Conservation (phyloP, 2,113 vertebrate species). For the Neogobius melanostomus region DNA sequence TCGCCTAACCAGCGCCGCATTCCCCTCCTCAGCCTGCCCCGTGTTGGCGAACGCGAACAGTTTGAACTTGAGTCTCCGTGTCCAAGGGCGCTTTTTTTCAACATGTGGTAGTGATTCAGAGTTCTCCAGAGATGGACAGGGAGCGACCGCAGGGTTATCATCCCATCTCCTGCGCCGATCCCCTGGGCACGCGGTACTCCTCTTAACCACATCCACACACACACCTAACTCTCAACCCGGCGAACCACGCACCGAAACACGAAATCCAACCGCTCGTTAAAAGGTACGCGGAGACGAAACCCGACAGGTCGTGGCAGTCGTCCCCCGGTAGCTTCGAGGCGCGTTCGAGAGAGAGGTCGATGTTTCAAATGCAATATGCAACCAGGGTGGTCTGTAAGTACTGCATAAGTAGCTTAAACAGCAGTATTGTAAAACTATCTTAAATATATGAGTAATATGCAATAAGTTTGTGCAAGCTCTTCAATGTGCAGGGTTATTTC, state of each 20-base stretch:
- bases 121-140: conserved; percentile 28
- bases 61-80: conserved; percentile 23
- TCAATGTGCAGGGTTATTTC: too few species aligned
- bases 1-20: conserved; percentile 16
- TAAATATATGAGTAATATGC: too few species aligned
- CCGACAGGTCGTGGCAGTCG: not conserved
- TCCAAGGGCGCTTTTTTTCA: conserved; percentile 31
- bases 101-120: conserved; percentile 54
- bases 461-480: too few species aligned
- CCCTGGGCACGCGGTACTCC: conserved; percentile 14
- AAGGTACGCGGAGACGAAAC: not conserved
- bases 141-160: conserved; percentile 44
- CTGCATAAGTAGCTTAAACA: too few species aligned
- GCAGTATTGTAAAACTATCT: too few species aligned
- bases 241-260: not conserved
- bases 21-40: conserved; percentile 5
- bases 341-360: not conserved
- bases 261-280: conserved; percentile 8
- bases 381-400: too few species aligned
- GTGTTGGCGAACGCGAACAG: conserved; percentile 14
- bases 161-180: conserved; percentile 35
- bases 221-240: not conserved
- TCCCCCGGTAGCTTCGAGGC: not conserved
- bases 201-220: conserved; percentile 11
- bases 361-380: too few species aligned